These are phyloP conservation scores for Adrianichthys oophorus DNA, from an alignment of 2,797 vertebrate genomes.

Conservation along the genomic window DNA sequence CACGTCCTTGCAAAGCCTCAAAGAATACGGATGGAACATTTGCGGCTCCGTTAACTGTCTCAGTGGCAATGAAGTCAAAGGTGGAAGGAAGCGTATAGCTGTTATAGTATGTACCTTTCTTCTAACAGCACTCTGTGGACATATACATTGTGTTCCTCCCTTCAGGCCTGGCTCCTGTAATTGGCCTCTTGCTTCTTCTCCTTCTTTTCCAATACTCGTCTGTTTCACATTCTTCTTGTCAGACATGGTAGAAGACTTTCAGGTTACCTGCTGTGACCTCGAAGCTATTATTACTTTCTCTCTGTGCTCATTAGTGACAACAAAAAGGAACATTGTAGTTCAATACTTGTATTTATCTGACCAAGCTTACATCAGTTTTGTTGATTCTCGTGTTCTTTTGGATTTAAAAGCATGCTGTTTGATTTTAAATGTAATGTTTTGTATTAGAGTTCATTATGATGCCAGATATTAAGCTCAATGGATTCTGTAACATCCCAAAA, in stretches of 20 bases:
- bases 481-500: no score
- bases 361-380: background rate
- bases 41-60: constrained; percentile 52
- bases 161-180: constrained; percentile 29
- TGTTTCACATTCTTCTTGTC: constrained; percentile 44
- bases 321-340: background rate
- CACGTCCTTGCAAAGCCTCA: no score
- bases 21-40: constrained; percentile 6
- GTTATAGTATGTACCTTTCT: constrained; percentile 19
- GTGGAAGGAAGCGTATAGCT: constrained; percentile 10
- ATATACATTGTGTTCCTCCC: constrained; percentile 8
- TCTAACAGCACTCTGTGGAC: constrained; percentile 37
- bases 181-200: constrained; percentile 38
- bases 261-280: constrained; percentile 8
- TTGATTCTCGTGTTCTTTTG: background rate
- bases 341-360: constrained; percentile 16
- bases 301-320: constrained; percentile 50
- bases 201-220: constrained; percentile 8
- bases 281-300: constrained; percentile 24
- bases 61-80: constrained; percentile 51
- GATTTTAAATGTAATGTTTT: no score
- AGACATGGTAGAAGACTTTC: constrained; percentile 18
- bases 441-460: no score
- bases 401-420: no score
- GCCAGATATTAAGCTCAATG: no score